These are phyloP conservation scores for Nixonia krombeini DNA, from an alignment of 1,140 invertebrate genomes.

Conservation along the genomic window DNA sequence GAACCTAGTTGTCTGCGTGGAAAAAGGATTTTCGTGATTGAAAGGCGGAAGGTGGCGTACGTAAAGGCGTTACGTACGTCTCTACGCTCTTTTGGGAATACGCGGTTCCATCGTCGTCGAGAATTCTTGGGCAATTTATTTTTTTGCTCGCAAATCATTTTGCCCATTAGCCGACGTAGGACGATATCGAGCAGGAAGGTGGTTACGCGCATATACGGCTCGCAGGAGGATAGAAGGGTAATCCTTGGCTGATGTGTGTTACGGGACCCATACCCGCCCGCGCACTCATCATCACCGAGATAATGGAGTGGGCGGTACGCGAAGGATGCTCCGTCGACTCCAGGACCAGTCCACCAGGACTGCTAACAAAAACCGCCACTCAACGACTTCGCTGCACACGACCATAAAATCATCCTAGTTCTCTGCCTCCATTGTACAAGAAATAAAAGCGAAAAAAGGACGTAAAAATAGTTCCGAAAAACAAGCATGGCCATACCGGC, in stretches of 20 bases:
- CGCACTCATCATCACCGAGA: conserved; percentile 69
- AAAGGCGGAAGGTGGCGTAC: too few species aligned
- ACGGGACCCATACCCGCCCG: conserved; percentile 64
- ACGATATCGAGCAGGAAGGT: conserved; percentile 36
- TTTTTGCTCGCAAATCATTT: conserved; percentile 68
- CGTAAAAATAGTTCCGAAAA: conserved; percentile 1
- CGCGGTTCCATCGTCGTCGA: conserved; percentile 29
- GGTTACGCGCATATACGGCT: conserved; percentile 20
- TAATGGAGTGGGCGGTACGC: conserved; percentile 70
- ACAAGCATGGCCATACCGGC: background rate
- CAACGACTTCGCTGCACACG: conserved; percentile 58
- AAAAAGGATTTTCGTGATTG: too few species aligned
- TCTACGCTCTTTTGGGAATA: too few species aligned
- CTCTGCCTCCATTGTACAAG: conserved; percentile 45
- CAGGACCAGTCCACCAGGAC: conserved; percentile 53
- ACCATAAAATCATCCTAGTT: conserved; percentile 68
- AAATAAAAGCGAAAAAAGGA: conserved; percentile 24
- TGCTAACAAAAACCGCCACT: conserved; percentile 63
- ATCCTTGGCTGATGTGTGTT: conserved; percentile 66
- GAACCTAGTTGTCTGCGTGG: too few species aligned
- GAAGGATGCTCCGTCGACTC: conserved; percentile 56
- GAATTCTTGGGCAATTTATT: conserved; percentile 54
- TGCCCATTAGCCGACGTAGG: conserved; percentile 60
- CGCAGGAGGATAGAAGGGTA: conserved; percentile 52
- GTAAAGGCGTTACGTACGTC: too few species aligned